Evolutionary conservation across 2,888 invertebrate species (phyloP), one percentile per base, ranked within the genome.

Genomic region (Cabera pusaria): DNA sequence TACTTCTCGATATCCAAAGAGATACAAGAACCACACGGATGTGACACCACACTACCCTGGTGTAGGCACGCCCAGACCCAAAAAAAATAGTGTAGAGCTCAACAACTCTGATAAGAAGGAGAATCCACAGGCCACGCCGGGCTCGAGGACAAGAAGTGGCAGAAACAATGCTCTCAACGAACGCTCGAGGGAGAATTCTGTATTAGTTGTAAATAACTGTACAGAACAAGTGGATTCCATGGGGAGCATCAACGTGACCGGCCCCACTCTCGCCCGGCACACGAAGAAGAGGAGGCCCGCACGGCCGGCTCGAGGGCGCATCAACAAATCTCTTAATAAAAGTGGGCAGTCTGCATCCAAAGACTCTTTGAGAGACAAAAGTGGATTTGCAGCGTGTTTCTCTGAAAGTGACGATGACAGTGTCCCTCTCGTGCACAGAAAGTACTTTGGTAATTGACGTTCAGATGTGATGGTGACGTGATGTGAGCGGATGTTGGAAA

Each of bases 331-430:
- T 7, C 32, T 43, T 8, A 63, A 69, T 33, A 71, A 64, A 52
- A 64, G 58, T 45, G 59, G 55, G 44, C 45, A 47, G n/a, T 64
- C 64, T 10, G 44, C 59, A 6, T 57, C 54, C 23, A 68, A 58
- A 35, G 77, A 78, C 62, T 76, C 81, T 0, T 41, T 72, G 8
- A 67, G 76, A 44, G 78, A 85, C 46, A 73, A 69, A 45, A 86
- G 85, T 64, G 87, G 85, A 17, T 86, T 81, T 48, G 58, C 80
- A 0, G 78, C 76, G 3, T 87, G 87, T 51, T 87, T 88, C 50
- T 81, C 87, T 0, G 87, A 87, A 44, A 86, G 84, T 73, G 87
- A 84, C 20, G 76, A 81, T 45, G 85, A 85, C 32, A 72, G 69
- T 72, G 74, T 75, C 56, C 79, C 76, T 5, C 54, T 77, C 10